phyloP scores from a whole-genome alignment of 2,113 vertebrate species.

The Sander vitreus region DNA sequence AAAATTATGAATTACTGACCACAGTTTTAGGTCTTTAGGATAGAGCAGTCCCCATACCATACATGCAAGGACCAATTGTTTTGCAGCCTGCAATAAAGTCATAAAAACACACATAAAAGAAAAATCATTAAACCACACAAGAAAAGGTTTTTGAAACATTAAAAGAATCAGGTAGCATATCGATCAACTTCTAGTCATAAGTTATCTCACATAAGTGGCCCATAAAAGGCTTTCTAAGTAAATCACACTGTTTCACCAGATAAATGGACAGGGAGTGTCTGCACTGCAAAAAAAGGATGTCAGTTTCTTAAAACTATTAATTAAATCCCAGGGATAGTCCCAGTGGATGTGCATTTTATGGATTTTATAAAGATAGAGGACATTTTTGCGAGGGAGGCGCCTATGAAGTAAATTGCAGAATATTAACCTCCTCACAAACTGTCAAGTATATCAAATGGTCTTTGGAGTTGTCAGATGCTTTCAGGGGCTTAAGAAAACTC shows the following conservation, averaged over 20 bases:
- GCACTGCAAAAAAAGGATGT: slow-evolving; percentile 9
- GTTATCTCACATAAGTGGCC: slow-evolving; percentile 33
- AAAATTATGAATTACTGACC: slow-evolving; percentile 26
- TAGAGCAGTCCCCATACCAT: slow-evolving; percentile 3
- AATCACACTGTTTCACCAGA: slow-evolving; percentile 47
- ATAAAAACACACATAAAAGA: slow-evolving; percentile 55
- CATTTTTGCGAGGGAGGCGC: slow-evolving; percentile 21
- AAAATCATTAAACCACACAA: slow-evolving; percentile 46
- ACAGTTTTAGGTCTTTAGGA: slow-evolving; percentile 14
- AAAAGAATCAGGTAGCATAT: slow-evolving; percentile 41
- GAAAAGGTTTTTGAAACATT: slow-evolving; percentile 46
- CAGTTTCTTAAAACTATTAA: slow-evolving; percentile 57
- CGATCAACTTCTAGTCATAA: slow-evolving; percentile 32
- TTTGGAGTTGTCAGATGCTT: slow-evolving; percentile 57
- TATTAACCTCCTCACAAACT: slow-evolving; percentile 41
- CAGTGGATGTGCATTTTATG: slow-evolving; percentile 51
- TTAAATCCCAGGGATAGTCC: slow-evolving; percentile 53
- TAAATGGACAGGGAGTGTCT: slow-evolving; percentile 47
- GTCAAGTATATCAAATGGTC: slow-evolving; percentile 56
- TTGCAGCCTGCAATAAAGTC: slow-evolving; percentile 43
- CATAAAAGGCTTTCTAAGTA: slow-evolving; percentile 44
- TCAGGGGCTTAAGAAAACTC: slow-evolving; percentile 25
- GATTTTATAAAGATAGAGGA: slow-evolving; percentile 60
- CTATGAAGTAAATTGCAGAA: slow-evolving; percentile 43
- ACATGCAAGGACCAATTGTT: slow-evolving; percentile 26